Evolutionary conservation across 2,113 vertebrate species (phyloP).

Genomic region (Podarcis muralis): DNA sequence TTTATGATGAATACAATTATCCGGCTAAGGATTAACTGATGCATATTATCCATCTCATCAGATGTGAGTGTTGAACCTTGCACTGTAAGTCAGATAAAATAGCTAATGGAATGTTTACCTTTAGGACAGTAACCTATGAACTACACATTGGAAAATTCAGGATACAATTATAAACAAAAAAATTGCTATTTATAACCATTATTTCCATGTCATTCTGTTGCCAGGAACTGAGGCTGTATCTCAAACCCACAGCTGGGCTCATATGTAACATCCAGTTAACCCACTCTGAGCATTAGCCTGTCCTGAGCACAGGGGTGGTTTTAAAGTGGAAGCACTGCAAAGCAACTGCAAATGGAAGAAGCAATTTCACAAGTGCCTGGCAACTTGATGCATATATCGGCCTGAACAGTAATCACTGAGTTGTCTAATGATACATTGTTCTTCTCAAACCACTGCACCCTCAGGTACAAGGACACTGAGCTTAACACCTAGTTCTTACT

Average conservation of each 20-base stretch:
- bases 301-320: background rate
- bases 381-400: too few relatives aligned
- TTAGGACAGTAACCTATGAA: background rate
- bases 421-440: background rate
- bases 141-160: background rate
- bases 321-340: background rate
- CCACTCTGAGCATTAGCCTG: background rate
- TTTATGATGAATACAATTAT: background rate
- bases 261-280: background rate
- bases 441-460: background rate
- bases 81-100: background rate
- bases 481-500: background rate
- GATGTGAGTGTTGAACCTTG: background rate
- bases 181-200: background rate
- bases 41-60: background rate
- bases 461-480: background rate
- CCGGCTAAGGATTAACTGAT: background rate
- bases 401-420: background rate
- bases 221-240: background rate
- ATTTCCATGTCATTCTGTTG: background rate
- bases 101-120: background rate
- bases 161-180: background rate
- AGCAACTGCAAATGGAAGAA: background rate
- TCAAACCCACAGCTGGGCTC: background rate
- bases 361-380: background rate